Percentiles rank a stretch among this genome's conserved stretches.
These are phyloP conservation scores for Chloebia gouldiae DNA, from an alignment of 2,113 vertebrate species.

Conservation along the genomic window DNA sequence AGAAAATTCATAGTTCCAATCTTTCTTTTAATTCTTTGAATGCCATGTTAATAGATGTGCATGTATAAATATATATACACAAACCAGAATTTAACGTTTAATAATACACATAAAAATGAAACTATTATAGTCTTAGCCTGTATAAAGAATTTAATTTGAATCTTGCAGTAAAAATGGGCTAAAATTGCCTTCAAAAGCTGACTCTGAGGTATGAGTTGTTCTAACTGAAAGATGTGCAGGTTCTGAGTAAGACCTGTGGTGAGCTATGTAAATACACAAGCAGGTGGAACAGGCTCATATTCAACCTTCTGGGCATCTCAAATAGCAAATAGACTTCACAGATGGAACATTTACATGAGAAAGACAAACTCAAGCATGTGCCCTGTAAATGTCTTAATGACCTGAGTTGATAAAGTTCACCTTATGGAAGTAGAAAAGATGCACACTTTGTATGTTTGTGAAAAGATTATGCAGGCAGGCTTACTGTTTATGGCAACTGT, in stretches of 20 bases:
- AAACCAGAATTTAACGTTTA: background rate
- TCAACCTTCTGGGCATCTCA: background rate
- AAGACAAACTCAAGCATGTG: background rate
- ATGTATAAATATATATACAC: rapidly evolving
- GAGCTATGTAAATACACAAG: background rate
- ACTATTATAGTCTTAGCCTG: background rate
- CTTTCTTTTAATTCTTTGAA: background rate
- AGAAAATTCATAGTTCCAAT: background rate
- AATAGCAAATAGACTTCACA: background rate
- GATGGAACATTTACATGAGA: background rate
- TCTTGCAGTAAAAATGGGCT: background rate
- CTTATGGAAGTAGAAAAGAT: background rate
- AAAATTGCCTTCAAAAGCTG: background rate
- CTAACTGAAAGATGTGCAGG: background rate
- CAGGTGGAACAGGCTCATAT: background rate
- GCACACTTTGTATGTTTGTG: background rate
- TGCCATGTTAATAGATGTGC: background rate
- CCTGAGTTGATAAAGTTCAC: background rate
- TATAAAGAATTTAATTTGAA: background rate
- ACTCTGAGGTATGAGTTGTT: background rate
- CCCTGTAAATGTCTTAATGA: background rate
- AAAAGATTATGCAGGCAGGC: background rate
- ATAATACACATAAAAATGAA: background rate
- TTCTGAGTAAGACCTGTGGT: background rate
- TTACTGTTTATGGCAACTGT: background rate